Evolutionary conservation across 2,888 invertebrate species (phyloP), one percentile per base, ranked within the genome.

Genomic region (Endomychus coccineus): DNA sequence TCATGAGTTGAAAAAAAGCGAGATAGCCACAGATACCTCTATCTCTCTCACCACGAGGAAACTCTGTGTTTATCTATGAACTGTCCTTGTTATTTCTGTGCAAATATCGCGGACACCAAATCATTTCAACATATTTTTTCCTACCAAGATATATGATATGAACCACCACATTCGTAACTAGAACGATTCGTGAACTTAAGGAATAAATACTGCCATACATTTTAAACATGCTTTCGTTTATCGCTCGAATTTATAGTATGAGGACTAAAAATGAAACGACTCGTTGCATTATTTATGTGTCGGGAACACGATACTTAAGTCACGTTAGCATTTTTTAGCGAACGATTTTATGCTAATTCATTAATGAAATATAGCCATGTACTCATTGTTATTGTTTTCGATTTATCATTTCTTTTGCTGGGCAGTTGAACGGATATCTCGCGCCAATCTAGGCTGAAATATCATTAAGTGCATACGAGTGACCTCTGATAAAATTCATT

Each of bases 271-370:
- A 57, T 54, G 52, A 54, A 58, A 58, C 48, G 56, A 48, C 55
- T 53, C 48, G 50, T 48, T 41, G 48, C 37, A 54, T 59, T 58
- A 61, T 61, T 61, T 61, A 61, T 59, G 50, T 39, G 43, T 44
- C 42, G 33, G 49, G 51, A 56, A 58, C 61, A 61, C 61, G 61
- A 61, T 52, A 59, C 53, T 59, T 58, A 58, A 57, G 58, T 61
- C 59, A 61, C 61, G 61, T 61, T 52, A 58, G 48, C 46, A 42
- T 52, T 55, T 55, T 54, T 52, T 49, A 47, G 33, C 45, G 34
- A 45, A 42, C 31, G 41, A 48, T 50, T 49, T 50, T 52, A 56
- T 56, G 55, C 54, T 51, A 55, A 58, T 56, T 49, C 44, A 43
- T 48, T 44, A 46, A 36, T 35, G 44, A 54, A 52, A 51, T 49